These are phyloP conservation scores for Oxystoma pomonae DNA, from an alignment of 2,888 invertebrate species.

Conservation along the genomic window DNA sequence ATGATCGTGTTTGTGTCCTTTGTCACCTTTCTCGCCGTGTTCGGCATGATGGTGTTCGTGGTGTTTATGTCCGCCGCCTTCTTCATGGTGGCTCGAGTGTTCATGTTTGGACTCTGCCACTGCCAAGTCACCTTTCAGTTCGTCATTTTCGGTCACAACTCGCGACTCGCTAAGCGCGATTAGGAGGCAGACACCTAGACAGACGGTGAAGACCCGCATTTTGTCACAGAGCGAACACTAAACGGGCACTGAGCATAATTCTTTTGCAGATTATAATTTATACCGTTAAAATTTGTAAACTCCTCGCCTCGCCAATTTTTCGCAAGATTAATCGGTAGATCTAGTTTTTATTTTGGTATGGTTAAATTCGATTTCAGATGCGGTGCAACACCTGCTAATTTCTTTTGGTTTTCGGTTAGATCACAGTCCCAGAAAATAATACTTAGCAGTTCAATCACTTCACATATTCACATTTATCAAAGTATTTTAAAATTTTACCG, in stretches of 20 bases:
- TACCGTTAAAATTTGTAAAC: conserved; percentile 26
- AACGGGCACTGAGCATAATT: conserved; percentile 24
- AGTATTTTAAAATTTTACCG: too few species aligned
- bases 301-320: conserved; percentile 28
- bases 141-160: conserved; percentile 37
- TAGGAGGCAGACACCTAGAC: conserved; percentile 39
- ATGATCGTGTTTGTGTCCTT: conserved; percentile 70
- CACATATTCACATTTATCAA: too few species aligned
- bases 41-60: conserved; percentile 64
- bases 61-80: conserved; percentile 67
- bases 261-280: conserved; percentile 34
- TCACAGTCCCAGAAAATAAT: too few species aligned
- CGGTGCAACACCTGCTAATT: conserved; percentile 32
- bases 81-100: conserved; percentile 54
- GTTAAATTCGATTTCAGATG: conserved; percentile 18
- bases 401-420: conserved; percentile 22
- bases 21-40: conserved; percentile 73
- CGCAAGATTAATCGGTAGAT: conserved; percentile 31
- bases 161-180: conserved; percentile 37
- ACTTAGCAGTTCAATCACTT: too few species aligned
- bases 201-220: conserved; percentile 40
- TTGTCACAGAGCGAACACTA: conserved; percentile 27
- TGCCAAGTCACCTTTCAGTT: conserved; percentile 19
- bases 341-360: neutral
- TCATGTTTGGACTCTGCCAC: conserved; percentile 25